Evolutionary conservation across 2,888 invertebrate species (phyloP).

Genomic region (Zele albiditarsus): DNA sequence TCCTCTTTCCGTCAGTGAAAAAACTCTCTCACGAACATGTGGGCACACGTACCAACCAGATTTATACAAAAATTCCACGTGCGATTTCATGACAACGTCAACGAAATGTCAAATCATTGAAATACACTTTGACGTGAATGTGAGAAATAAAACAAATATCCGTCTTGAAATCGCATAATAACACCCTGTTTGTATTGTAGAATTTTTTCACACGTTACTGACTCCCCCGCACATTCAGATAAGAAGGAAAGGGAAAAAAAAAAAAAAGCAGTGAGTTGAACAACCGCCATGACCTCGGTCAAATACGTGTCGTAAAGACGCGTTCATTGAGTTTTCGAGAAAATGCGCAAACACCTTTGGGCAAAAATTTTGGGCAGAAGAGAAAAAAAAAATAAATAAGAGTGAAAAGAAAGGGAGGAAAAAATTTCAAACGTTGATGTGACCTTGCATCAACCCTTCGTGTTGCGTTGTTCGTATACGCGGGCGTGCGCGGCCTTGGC

Average conservation of each 20-base stretch:
- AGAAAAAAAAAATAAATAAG: slow-evolving; percentile 7
- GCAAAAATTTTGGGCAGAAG: slow-evolving; percentile 42
- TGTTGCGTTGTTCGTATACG: slow-evolving; percentile 24
- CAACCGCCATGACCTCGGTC: slow-evolving; percentile 25
- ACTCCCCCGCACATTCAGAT: neutral
- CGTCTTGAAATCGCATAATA: neutral
- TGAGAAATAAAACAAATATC: neutral
- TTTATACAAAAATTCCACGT: slow-evolving; percentile 46
- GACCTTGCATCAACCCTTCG: slow-evolving; percentile 53
- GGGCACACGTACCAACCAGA: slow-evolving; percentile 18
- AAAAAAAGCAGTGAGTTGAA: neutral
- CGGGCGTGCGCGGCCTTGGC: slow-evolving; percentile 40
- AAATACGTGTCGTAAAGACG: neutral
- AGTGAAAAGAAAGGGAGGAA: slow-evolving; percentile 9
- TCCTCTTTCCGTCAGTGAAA: neutral
- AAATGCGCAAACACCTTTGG: slow-evolving; percentile 44
- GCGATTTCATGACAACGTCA: slow-evolving; percentile 29
- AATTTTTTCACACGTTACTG: neutral
- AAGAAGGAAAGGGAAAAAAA: too few relatives aligned
- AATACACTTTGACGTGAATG: neutral
- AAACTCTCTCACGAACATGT: slow-evolving; percentile 2
- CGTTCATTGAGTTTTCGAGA: neutral
- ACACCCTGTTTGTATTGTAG: slow-evolving; percentile 8
- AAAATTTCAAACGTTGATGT: slow-evolving; percentile 34
- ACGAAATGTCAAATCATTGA: slow-evolving; percentile 4